Percentiles rank a stretch among this genome's conserved stretches.
Evolutionary conservation across 2,797 vertebrate genomes (phyloP).

Genomic region (Rallus crepitans): DNA sequence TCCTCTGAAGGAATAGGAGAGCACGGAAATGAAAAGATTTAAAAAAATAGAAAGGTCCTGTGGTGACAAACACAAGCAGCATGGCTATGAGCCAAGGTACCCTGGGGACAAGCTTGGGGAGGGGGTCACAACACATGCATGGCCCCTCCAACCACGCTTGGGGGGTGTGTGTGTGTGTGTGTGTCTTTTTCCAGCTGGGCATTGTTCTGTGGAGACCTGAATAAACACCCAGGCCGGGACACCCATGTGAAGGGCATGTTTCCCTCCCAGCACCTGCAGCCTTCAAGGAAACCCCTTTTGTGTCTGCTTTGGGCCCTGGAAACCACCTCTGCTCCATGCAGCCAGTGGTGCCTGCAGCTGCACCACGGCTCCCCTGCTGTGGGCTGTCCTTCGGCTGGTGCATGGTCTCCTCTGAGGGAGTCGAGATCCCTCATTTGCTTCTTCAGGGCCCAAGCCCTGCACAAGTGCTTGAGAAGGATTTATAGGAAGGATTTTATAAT

Average conservation of each 20-base stretch:
- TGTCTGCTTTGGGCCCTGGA: not conserved
- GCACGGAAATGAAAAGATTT: not conserved
- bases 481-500: not conserved
- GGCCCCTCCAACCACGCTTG: not conserved
- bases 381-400: not conserved
- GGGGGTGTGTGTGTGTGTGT: too few species aligned
- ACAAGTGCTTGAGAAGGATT: not conserved
- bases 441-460: not conserved
- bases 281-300: not conserved
- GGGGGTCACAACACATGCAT: too few species aligned
- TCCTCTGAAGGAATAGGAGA: not conserved
- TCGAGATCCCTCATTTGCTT: not conserved
- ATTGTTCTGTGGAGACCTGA: conserved; percentile 47
- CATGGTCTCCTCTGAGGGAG: not conserved
- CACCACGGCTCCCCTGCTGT: rapidly evolving
- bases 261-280: not conserved
- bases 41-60: not conserved
- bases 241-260: not conserved
- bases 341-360: not conserved
- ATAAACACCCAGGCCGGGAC: not conserved
- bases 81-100: conserved; percentile 12
- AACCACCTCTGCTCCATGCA: not conserved
- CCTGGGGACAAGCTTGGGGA: not conserved
- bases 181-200: not conserved
- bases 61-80: conserved; percentile 50